A percentile compares a stretch with the other conserved stretches of the same genome.
Evolutionary conservation across 2,113 vertebrate species (phyloP).

Genomic region (Paradisaea rubra): DNA sequence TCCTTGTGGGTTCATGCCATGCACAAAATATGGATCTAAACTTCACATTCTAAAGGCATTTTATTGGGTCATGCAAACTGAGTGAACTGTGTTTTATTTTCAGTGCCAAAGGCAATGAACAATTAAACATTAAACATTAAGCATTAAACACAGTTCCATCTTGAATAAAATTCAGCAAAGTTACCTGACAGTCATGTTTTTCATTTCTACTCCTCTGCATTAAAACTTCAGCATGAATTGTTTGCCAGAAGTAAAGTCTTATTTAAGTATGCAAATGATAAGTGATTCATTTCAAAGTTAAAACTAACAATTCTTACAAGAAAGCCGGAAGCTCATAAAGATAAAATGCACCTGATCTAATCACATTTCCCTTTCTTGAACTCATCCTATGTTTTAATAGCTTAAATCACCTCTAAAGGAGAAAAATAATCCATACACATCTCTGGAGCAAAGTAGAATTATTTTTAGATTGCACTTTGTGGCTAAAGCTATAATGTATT

Average conservation of each 20-base stretch:
- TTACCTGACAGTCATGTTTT: not conserved
- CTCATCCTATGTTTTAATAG: not conserved
- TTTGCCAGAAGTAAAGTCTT: not conserved
- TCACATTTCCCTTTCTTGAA: not conserved
- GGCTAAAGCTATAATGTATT: not conserved
- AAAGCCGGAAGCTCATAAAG: not conserved
- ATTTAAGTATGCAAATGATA: not conserved
- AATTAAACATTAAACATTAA: not conserved
- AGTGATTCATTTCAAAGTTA: not conserved
- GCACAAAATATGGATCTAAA: not conserved
- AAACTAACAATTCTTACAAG: not conserved
- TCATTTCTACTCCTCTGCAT: not conserved
- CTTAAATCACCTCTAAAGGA: slow-evolving; percentile 29
- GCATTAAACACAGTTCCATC: not conserved
- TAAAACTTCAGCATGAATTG: not conserved
- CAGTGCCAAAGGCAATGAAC: not conserved
- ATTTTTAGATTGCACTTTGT: slow-evolving; percentile 39
- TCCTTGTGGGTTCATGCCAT: not conserved
- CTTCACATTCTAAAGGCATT: not conserved
- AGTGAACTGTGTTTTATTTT: not conserved
- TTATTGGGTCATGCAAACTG: not conserved
- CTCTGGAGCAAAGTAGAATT: slow-evolving; percentile 8
- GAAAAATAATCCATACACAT: slow-evolving; percentile 1
- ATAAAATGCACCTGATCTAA: slow-evolving; percentile 1
- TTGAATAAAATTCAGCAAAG: not conserved